Evolutionary conservation across 2,888 invertebrate species (phyloP).

Genomic region (Pegoplata infirma): DNA sequence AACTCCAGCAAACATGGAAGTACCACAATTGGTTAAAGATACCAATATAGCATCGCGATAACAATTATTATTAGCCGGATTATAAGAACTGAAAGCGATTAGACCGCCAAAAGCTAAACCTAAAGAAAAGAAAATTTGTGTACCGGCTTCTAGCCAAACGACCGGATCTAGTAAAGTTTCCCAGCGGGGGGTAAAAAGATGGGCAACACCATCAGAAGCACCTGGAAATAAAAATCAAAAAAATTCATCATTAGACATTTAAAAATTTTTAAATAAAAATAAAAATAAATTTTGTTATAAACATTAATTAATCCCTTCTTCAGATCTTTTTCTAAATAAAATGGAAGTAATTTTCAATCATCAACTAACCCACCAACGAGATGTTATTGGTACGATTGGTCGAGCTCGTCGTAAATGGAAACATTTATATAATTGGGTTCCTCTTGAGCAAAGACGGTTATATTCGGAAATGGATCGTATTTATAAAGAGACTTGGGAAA

Average conservation of each 20-base stretch:
- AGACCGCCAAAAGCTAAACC: conserved; percentile 97
- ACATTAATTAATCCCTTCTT: not conserved
- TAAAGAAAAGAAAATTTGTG: conserved; percentile 97
- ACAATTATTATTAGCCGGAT: conserved; percentile 97
- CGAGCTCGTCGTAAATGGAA: conserved; percentile 60
- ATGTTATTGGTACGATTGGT: conserved; percentile 49
- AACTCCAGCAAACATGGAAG: conserved; percentile 97
- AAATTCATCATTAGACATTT: not conserved
- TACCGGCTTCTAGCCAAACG: conserved; percentile 98
- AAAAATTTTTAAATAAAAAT: conserved; percentile 8
- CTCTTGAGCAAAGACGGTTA: conserved; percentile 49
- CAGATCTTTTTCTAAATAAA: not conserved
- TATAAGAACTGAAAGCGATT: conserved; percentile 95
- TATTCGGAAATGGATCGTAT: conserved; percentile 52
- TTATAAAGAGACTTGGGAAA: conserved; percentile 54
- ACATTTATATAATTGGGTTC: conserved; percentile 48
- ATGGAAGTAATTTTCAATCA: conserved; percentile 61
- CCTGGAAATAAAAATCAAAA: conserved; percentile 65
- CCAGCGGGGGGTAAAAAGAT: conserved; percentile 96
- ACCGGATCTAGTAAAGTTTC: conserved; percentile 93
- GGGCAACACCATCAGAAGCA: conserved; percentile 87
- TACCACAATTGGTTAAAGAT: conserved; percentile 94
- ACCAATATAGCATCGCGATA: conserved; percentile 95
- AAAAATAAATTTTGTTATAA: not conserved
- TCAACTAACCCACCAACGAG: conserved; percentile 58